Percentiles rank a stretch among this genome's conserved stretches.
Evolutionary conservation across 2,113 vertebrate genomes (phyloP).

Genomic region (Callopanchax toddi): DNA sequence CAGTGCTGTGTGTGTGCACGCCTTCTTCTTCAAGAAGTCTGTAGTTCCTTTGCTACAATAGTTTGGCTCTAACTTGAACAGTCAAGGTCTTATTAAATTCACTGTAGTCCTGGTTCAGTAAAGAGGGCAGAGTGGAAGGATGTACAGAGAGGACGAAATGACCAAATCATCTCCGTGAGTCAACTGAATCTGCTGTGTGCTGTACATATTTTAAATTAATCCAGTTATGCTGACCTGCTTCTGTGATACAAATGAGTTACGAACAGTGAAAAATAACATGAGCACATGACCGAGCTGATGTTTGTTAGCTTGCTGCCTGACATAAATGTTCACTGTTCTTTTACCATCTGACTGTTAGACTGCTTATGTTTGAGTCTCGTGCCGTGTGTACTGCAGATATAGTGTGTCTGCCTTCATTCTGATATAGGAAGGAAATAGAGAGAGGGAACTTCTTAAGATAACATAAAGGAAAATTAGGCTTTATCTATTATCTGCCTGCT

Average conservation of each 20-base stretch:
- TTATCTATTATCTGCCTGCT: not conserved
- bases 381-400: too few relatives aligned
- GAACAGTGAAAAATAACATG: slow-evolving; percentile 19
- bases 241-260: slow-evolving; percentile 45
- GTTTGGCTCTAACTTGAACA: too few relatives aligned
- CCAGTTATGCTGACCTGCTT: slow-evolving; percentile 58
- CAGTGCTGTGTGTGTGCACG: too few relatives aligned
- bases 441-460: slow-evolving; percentile 30
- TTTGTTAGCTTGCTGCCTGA: slow-evolving; percentile 46
- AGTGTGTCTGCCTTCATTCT: slow-evolving; percentile 30
- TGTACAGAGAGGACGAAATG: too few relatives aligned
- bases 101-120: too few relatives aligned
- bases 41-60: too few relatives aligned
- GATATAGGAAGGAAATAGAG: slow-evolving; percentile 10
- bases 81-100: too few relatives aligned
- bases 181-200: too few relatives aligned
- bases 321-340: slow-evolving; percentile 44
- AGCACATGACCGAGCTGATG: slow-evolving; percentile 57
- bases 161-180: too few relatives aligned
- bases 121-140: too few relatives aligned
- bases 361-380: slow-evolving; percentile 3
- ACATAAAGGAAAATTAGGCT: slow-evolving; percentile 9
- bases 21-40: too few relatives aligned
- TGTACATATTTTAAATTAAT: slow-evolving; percentile 37
- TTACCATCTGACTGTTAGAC: slow-evolving; percentile 50